Evolutionary conservation across 1,140 invertebrate genomes (phyloP).

Genomic region (Cataglyphis hispanica): DNA sequence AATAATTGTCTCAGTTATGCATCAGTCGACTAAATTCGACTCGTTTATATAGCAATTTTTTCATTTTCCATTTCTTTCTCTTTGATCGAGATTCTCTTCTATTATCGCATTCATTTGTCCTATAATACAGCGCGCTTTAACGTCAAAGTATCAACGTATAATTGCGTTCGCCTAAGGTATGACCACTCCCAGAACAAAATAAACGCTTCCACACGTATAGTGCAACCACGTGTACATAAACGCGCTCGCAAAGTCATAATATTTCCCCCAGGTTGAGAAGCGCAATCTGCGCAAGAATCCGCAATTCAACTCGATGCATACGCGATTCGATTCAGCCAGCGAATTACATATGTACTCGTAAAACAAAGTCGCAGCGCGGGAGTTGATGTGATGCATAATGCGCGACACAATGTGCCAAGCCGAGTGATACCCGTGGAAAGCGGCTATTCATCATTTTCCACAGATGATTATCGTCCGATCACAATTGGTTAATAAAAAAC

Average conservation of each 20-base stretch:
- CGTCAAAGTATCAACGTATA: constrained; percentile 18
- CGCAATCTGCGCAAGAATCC: background rate
- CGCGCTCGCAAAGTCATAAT: constrained; percentile 29
- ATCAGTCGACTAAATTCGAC: background rate
- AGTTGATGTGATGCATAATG: background rate
- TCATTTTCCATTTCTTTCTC: background rate
- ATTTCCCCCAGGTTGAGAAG: background rate
- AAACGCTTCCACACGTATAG: constrained; percentile 23
- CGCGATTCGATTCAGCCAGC: constrained; percentile 11
- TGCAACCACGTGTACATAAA: constrained; percentile 8
- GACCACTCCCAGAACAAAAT: constrained; percentile 37
- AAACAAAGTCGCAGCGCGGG: background rate
- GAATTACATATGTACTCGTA: constrained; percentile 11
- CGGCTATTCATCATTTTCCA: constrained; percentile 43
- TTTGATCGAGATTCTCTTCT: too few species aligned
- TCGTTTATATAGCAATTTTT: background rate
- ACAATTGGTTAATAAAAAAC: constrained; percentile 4
- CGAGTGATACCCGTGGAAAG: background rate
- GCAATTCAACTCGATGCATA: constrained; percentile 16
- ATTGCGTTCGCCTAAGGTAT: constrained; percentile 19
- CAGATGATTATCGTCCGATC: background rate
- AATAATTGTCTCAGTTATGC: background rate
- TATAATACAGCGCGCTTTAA: background rate
- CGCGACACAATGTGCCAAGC: background rate
- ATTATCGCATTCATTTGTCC: background rate